These are phyloP conservation scores for Drosophila seclusa DNA, from an alignment of 2,888 invertebrate genomes.

Conservation along the genomic window DNA sequence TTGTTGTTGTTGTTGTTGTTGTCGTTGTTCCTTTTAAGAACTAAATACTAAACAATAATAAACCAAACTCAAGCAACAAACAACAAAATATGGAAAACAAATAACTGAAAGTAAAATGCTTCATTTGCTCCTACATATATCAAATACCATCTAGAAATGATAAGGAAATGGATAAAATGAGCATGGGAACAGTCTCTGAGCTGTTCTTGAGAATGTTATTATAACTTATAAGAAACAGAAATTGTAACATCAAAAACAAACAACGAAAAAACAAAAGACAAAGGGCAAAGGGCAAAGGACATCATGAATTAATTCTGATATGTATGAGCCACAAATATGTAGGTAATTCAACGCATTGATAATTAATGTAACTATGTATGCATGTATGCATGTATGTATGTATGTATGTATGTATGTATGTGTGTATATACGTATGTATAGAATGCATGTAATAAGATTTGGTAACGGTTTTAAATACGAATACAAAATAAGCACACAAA, in stretches of 20 bases:
- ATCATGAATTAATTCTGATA: not conserved
- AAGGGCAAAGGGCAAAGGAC: not conserved
- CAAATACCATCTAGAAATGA: too few relatives aligned
- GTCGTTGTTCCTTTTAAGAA: not conserved
- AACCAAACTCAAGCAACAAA: conserved; percentile 1
- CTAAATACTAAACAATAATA: conserved; percentile 6
- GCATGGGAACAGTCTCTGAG: not conserved
- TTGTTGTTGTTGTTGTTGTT: conserved; percentile 4
- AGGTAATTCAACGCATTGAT: not conserved
- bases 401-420: conserved; percentile 1
- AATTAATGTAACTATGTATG: conserved; percentile 1
- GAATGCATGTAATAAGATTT: conserved; percentile 20
- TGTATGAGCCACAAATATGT: not conserved
- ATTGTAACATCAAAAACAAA: conserved; percentile 1
- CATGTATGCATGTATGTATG: not conserved
- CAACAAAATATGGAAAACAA: not conserved
- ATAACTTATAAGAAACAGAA: conserved; percentile 4
- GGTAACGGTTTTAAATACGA: conserved; percentile 42
- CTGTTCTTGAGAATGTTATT: not conserved
- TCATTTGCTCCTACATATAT: not conserved
- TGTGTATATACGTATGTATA: not conserved
- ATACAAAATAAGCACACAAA: conserved; percentile 59
- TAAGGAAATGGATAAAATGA: not conserved
- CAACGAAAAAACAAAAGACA: not conserved
- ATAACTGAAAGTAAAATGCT: not conserved